Evolutionary conservation across 2,888 invertebrate species (phyloP).

Genomic region (Neoscelio sp.): DNA sequence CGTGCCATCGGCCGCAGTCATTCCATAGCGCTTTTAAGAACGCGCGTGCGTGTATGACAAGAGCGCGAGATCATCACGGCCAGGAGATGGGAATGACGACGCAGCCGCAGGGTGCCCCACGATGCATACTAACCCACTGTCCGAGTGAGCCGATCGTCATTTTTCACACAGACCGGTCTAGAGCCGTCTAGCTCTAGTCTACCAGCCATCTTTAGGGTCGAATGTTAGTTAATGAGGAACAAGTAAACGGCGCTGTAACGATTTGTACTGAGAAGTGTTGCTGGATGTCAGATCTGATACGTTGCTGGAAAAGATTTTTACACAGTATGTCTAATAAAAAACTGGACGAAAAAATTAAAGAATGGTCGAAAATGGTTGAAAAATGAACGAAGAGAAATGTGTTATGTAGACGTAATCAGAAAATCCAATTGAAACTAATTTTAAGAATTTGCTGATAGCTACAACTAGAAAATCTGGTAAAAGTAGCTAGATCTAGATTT

Average conservation of each 20-base stretch:
- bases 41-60: slow-evolving; percentile 48
- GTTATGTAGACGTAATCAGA: no score
- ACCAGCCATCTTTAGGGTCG: slow-evolving; percentile 24
- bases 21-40: slow-evolving; percentile 20
- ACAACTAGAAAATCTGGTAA: no score
- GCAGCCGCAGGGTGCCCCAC: slow-evolving; percentile 33
- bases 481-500: no score
- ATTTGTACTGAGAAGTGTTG: slow-evolving; percentile 7
- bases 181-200: slow-evolving; percentile 79
- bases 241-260: background rate
- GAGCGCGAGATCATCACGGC: slow-evolving; percentile 59
- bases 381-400: no score
- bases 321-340: no score
- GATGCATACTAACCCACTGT: slow-evolving; percentile 67
- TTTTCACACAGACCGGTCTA: slow-evolving; percentile 79
- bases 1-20: slow-evolving; percentile 53
- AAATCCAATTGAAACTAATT: no score
- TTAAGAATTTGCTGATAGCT: no score
- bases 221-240: slow-evolving; percentile 19
- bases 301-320: no score
- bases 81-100: slow-evolving; percentile 51
- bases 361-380: no score
- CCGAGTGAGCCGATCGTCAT: slow-evolving; percentile 65
- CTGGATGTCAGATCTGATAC: slow-evolving; percentile 2
- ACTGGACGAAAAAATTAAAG: no score